Evolutionary conservation across 2,113 vertebrate species (phyloP).

Genomic region (Sinocyclocheilus rhinocerous): DNA sequence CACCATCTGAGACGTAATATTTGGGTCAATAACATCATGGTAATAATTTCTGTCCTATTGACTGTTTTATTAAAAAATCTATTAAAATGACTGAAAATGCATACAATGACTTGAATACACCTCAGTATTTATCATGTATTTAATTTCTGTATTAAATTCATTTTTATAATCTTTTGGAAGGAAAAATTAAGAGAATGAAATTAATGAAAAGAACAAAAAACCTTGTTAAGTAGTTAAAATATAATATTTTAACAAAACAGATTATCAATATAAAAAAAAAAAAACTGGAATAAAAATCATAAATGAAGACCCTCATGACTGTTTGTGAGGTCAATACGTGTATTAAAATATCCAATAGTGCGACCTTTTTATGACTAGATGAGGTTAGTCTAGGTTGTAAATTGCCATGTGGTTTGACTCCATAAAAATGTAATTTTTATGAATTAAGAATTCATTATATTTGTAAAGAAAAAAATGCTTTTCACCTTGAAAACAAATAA

Average conservation of each 20-base stretch:
- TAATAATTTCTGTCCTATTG: not conserved
- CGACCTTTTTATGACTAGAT: too few species aligned
- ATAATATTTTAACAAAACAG: not conserved
- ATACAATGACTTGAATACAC: not conserved
- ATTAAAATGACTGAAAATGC: not conserved
- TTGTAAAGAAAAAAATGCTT: too few species aligned
- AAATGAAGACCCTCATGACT: not conserved
- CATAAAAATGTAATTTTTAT: too few species aligned
- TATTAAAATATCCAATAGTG: too few species aligned
- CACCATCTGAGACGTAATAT: not conserved
- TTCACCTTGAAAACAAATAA: too few species aligned
- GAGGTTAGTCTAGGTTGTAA: too few species aligned
- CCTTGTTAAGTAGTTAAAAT: not conserved
- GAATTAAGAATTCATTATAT: too few species aligned
- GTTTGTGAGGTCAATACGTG: too few species aligned
- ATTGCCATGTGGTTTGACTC: too few species aligned
- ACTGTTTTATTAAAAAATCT: not conserved
- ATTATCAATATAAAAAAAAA: not conserved
- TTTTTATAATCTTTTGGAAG: not conserved
- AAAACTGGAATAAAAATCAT: not conserved
- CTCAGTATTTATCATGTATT: not conserved
- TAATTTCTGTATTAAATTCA: not conserved
- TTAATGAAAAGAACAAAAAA: not conserved
- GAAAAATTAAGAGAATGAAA: not conserved
- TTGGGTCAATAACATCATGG: not conserved